phyloP scores from a whole-genome alignment of 2,797 vertebrate genomes.

The Avahi laniger region DNA sequence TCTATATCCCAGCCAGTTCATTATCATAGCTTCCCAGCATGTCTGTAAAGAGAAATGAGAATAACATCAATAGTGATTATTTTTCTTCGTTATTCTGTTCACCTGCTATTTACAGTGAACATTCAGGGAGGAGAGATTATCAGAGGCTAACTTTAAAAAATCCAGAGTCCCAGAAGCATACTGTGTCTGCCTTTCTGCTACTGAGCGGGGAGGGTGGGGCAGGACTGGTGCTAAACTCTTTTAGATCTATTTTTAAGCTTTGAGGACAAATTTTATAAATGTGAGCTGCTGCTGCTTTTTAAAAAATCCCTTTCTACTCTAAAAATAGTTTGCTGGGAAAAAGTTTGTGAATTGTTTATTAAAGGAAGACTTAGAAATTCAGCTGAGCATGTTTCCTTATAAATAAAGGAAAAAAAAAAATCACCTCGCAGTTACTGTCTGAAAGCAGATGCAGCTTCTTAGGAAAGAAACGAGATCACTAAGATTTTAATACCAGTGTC shows the following conservation, averaged over 20 bases:
- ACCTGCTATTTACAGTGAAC: slow-evolving; percentile 60
- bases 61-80: neutral
- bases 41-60: neutral
- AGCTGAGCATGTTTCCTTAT: slow-evolving; percentile 22
- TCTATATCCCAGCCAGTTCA: slow-evolving; percentile 37
- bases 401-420: slow-evolving; percentile 43
- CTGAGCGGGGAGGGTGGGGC: neutral
- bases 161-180: neutral
- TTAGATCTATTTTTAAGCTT: slow-evolving; percentile 70
- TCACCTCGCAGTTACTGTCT: slow-evolving; percentile 36
- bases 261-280: slow-evolving; percentile 63
- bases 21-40: slow-evolving; percentile 44
- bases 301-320: slow-evolving; percentile 39
- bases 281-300: slow-evolving; percentile 42
- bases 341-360: slow-evolving; percentile 73
- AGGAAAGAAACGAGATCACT: slow-evolving; percentile 38
- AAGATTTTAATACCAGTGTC: neutral
- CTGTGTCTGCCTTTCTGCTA: neutral
- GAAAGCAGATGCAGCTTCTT: slow-evolving; percentile 62
- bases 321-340: slow-evolving; percentile 60
- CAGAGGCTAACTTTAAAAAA: slow-evolving; percentile 43
- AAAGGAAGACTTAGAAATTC: slow-evolving; percentile 65
- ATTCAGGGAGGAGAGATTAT: slow-evolving; percentile 47
- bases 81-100: slow-evolving; percentile 18
- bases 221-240: slow-evolving; percentile 23